Conservation (phyloP, 2,113 vertebrate genomes). For the Geococcyx californianus region DNA sequence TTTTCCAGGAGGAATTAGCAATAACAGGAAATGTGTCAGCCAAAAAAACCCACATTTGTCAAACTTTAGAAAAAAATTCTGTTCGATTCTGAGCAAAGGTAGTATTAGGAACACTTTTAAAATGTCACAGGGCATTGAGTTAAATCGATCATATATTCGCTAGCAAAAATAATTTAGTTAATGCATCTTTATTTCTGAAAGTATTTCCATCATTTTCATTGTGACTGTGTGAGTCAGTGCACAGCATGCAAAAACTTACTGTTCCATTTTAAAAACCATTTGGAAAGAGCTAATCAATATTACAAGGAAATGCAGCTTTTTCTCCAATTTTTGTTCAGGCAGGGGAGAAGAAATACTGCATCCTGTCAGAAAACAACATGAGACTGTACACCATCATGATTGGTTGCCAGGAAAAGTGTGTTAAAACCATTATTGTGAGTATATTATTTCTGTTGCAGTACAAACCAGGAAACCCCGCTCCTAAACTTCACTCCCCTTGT, state of each 20-base stretch:
- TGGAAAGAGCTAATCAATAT: background rate
- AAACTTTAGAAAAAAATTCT: background rate
- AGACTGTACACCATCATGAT: conserved; percentile 54
- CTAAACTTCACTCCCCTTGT: background rate
- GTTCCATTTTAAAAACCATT: background rate
- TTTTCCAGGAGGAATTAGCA: background rate
- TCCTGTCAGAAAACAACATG: conserved; percentile 61
- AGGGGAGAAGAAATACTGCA: conserved; percentile 66
- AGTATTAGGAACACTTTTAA: background rate
- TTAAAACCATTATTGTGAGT: conserved; percentile 77
- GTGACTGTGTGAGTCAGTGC: background rate
- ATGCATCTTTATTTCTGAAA: background rate
- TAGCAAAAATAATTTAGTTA: background rate
- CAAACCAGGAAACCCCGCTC: background rate
- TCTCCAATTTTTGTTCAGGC: conserved; percentile 60
- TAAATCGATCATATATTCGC: background rate
- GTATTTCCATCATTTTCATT: background rate
- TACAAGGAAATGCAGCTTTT: background rate
- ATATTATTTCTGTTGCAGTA: rapidly evolving
- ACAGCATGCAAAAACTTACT: background rate
- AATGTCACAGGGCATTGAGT: background rate
- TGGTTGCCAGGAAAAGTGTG: conserved; percentile 81
- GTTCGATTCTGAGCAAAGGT: background rate
- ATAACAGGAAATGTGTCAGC: background rate
- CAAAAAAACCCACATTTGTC: background rate